phyloP scores from a whole-genome alignment of 2,113 vertebrate genomes.

The Pseudolaguvia tuberculata region DNA sequence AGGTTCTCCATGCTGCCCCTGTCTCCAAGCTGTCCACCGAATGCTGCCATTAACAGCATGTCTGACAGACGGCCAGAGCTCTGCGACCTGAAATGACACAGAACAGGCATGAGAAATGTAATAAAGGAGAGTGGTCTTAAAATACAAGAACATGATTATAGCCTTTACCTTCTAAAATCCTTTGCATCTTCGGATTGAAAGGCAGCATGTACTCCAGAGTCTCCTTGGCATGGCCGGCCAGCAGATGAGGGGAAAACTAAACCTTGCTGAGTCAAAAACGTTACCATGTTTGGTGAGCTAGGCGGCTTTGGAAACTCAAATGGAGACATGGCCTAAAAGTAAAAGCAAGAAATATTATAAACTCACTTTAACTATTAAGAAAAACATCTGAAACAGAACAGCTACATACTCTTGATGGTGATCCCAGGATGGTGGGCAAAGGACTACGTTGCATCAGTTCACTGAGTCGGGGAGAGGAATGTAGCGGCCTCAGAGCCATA shows the following conservation, averaged over 20 bases:
- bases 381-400: neutral
- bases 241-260: slow-evolving; percentile 73
- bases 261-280: slow-evolving; percentile 84
- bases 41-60: slow-evolving; percentile 89
- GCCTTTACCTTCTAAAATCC: slow-evolving; percentile 73
- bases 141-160: neutral
- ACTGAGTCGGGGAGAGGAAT: slow-evolving; percentile 85
- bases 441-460: slow-evolving; percentile 92
- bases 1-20: slow-evolving; percentile 83
- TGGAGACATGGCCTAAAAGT: slow-evolving; percentile 70
- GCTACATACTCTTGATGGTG: slow-evolving; percentile 80
- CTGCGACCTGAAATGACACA: slow-evolving; percentile 72
- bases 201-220: slow-evolving; percentile 67
- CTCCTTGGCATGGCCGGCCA: slow-evolving; percentile 80
- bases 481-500: slow-evolving; percentile 73
- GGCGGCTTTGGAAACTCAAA: slow-evolving; percentile 88
- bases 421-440: slow-evolving; percentile 89
- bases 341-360: neutral
- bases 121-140: neutral
- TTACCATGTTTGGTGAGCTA: slow-evolving; percentile 87
- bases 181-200: slow-evolving; percentile 73
- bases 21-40: slow-evolving; percentile 77
- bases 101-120: neutral
- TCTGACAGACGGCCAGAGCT: slow-evolving; percentile 90
- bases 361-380: neutral